Base-by-base conservation (phyloP, 2,888 invertebrate genomes). In the Apodemia zela region DNA sequence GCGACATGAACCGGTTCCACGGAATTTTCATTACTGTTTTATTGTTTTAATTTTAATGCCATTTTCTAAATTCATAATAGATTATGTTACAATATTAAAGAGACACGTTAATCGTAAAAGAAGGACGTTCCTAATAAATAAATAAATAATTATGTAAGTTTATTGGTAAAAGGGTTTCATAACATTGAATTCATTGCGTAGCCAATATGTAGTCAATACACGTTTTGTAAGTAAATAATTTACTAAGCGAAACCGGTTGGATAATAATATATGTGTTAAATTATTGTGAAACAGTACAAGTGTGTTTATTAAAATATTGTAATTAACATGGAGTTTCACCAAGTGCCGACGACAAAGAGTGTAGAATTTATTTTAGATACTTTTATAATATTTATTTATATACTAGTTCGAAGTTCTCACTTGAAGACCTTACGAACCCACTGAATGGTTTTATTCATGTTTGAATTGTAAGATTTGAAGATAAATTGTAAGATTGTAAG, bases 21-120 rank as follows among this genome's bases (percentile, higher is more conserved):
- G 83, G 86, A 87, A 88, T 89, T 85, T 84, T 85, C 82, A 86
- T 86, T 79, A 77, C 75, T 74, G 73, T 79, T 82, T 82, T 86
- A 85, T 85, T 87, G 86, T 87, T 86, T 84, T 75, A 79, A 67
- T 76, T 49, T 64, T 61, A 60, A 63, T 65, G 66, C 66, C 62
- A 62, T 58, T 57, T 61, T 57, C 33, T 60, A 54, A 54, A 54
- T 49, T 18, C 49, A 49, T 54, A 54, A 54, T 54, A 54, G 18
- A 54, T 54, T 54, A 4, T 54, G 51, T 54, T 54, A 21, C 51
- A 54, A 54, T 54, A 54, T 54, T 49, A 18, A 49, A 54, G 15
- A 54, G 11, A 21, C 21, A 21, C 18, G 25, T 54, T 54, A 54
- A 13, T 54, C 25, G 25, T 15, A 15, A 6, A 21, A 25, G 13